A percentile compares a stretch with the other conserved stretches of the same genome.
Evolutionary conservation across 2,888 invertebrate species (phyloP).

Genomic region (Maniola hyperantus): DNA sequence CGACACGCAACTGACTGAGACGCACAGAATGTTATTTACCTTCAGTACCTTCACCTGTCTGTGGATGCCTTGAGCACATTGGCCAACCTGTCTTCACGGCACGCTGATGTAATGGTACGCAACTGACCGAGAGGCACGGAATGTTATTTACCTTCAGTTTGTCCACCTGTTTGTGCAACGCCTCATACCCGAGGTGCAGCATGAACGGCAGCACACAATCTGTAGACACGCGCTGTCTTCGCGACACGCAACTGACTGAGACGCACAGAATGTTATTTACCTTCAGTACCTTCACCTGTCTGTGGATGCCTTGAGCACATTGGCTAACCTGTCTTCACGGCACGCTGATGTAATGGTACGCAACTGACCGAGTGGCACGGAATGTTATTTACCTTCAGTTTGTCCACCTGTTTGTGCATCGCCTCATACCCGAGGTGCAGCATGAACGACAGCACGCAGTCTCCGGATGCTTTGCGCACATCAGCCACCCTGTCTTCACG

Average conservation of each 20-base stretch:
- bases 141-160: slow-evolving; percentile 86
- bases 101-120: slow-evolving; percentile 87
- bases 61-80: slow-evolving; percentile 96
- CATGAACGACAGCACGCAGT: slow-evolving; percentile 96
- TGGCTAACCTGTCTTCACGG: slow-evolving; percentile 94
- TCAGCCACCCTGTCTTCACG: slow-evolving; percentile 96
- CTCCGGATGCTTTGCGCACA: slow-evolving; percentile 94
- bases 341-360: slow-evolving; percentile 89
- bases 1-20: slow-evolving; percentile 82
- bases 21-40: too few relatives aligned
- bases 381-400: slow-evolving; percentile 85
- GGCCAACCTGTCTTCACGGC: slow-evolving; percentile 94
- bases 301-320: slow-evolving; percentile 94
- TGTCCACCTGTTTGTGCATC: slow-evolving; percentile 89
- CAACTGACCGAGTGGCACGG: background rate
- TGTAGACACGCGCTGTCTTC: slow-evolving; percentile 94
- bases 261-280: too few relatives aligned
- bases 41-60: too few relatives aligned
- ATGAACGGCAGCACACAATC: slow-evolving; percentile 96
- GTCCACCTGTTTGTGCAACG: slow-evolving; percentile 88
- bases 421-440: slow-evolving; percentile 93
- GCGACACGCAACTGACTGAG: slow-evolving; percentile 82
- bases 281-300: too few relatives aligned
- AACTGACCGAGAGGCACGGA: background rate
- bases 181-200: slow-evolving; percentile 94